Base-by-base conservation (phyloP, 2,888 invertebrate species). In the Argynnis bischoffii region DNA sequence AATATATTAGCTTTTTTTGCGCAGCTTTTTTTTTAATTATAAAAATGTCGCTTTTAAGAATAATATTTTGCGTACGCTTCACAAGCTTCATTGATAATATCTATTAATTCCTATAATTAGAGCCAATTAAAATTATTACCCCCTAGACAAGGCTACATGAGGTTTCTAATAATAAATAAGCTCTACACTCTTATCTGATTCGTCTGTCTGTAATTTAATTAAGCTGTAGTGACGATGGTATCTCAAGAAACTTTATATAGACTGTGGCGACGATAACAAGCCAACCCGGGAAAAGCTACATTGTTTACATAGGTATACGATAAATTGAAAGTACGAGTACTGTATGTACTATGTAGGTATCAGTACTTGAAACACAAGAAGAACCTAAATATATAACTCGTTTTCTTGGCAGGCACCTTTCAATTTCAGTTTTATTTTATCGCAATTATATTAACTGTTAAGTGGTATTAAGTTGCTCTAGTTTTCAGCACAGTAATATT, bases 201-300 rank as follows among this genome's bases (percentile, higher is more conserved):
- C 50, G 66, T 69, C 69, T 74, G 72, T 74, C 72, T 72, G 74
- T 75, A 70, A 74, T 76, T 76, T 75, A 74, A 75, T 75, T 75
- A 75, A 75, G 72, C 71, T 72, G 74, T 71, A 73, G 70, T 70
- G 72, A 72, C 68, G 76, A 76, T 76, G 70, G 73, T 75, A 76
- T 76, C 76, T 71, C 67, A 66, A 69, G 68, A 71, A 73, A 74
- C 72, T 76, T 77, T 74, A 77, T 75, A 72, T 69, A 63, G 74
- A 73, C 76, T 72, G 72, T 70, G 67, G 69, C 68, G 67, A 63
- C 73, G 72, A 73, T 75, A 76, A 72, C 69, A 69, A 70, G 70
- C 63, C 65, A 54, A 63, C 56, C 66, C 66, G 60, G 69, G 69
- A 69, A 73, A 71, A 70, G 72, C 56, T 69, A 67, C 72, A 72